Evolutionary conservation across 64 coral and sea anemone species (phyloP).

Genomic region (Orbicella faveolata): DNA sequence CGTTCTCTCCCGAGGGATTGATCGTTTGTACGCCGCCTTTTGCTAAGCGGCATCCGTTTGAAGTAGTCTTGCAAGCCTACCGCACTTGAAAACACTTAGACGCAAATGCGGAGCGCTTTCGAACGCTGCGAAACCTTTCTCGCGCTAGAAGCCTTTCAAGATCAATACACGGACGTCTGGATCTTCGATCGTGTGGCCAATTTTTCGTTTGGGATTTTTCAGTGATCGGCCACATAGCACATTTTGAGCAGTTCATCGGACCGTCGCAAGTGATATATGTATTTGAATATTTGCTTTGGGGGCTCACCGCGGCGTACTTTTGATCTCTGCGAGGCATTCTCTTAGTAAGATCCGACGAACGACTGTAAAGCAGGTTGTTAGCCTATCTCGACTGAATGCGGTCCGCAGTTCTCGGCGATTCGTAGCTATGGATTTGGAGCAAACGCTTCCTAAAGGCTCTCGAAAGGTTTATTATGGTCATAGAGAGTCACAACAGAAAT

Average conservation of each 20-base stretch:
- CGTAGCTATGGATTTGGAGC: constrained; percentile 68
- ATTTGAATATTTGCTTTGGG: constrained; percentile 99
- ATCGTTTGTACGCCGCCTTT: constrained; percentile 88
- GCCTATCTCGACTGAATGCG: constrained; percentile 69
- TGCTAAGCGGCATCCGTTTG: constrained; percentile 92
- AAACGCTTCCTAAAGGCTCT: constrained; percentile 42
- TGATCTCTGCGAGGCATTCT: constrained; percentile 96
- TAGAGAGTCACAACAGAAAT: constrained; percentile 65
- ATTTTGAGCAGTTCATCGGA: constrained; percentile 89
- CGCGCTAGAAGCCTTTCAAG: constrained; percentile 62
- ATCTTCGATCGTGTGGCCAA: constrained; percentile 37
- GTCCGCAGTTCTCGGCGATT: constrained; percentile 40
- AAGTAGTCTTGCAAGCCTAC: constrained; percentile 82
- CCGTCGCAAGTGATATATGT: constrained; percentile 93
- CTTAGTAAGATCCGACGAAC: constrained; percentile 75
- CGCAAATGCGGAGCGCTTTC: constrained; percentile 83
- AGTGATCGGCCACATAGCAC: constrained; percentile 32
- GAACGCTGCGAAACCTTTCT: constrained; percentile 64
- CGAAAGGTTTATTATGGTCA: constrained; percentile 54
- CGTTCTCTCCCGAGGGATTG: constrained; percentile 94
- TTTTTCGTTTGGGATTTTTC: constrained; percentile 4
- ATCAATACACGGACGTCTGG: constrained; percentile 14
- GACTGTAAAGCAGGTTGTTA: constrained; percentile 62
- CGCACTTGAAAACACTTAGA: constrained; percentile 94
- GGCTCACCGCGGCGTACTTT: constrained; percentile 80